Evolutionary conservation across 1,140 invertebrate genomes (phyloP).

Genomic region (Nilaparvata lugens): DNA sequence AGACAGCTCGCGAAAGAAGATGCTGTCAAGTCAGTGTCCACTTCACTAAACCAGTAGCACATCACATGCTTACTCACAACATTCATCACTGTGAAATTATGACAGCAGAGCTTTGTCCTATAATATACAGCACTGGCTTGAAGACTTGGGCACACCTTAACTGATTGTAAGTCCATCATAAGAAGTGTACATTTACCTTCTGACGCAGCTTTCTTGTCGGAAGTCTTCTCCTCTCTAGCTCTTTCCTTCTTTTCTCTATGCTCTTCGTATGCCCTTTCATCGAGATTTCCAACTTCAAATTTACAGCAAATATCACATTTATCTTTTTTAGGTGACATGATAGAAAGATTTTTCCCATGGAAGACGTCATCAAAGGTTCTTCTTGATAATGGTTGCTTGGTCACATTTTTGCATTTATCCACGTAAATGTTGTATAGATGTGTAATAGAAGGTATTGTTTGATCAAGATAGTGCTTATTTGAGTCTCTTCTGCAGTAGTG

Average conservation of each 20-base stretch:
- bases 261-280: conserved; percentile 17
- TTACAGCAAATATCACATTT: conserved; percentile 25
- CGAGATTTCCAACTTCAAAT: conserved; percentile 19
- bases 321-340: conserved; percentile 24
- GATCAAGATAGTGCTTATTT: background rate
- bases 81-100: conserved; percentile 39
- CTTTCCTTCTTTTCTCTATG: conserved; percentile 23
- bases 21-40: conserved; percentile 32
- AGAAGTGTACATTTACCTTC: conserved; percentile 22
- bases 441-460: background rate
- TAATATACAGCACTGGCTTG: conserved; percentile 36
- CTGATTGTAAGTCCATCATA: conserved; percentile 34
- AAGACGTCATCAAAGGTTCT: background rate
- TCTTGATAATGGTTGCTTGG: background rate
- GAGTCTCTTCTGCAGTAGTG: background rate
- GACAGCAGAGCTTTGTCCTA: conserved; percentile 35
- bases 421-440: background rate
- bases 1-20: conserved; percentile 33
- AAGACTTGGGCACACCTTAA: conserved; percentile 31
- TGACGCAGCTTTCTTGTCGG: conserved; percentile 23
- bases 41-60: conserved; percentile 37
- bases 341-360: conserved; percentile 18
- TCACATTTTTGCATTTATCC: background rate
- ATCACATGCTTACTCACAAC: conserved; percentile 26
- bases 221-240: conserved; percentile 21